Percentiles rank a stretch among this genome's conserved stretches.
Conservation (phyloP, 2,888 invertebrate genomes). For the Sericinus montela region DNA sequence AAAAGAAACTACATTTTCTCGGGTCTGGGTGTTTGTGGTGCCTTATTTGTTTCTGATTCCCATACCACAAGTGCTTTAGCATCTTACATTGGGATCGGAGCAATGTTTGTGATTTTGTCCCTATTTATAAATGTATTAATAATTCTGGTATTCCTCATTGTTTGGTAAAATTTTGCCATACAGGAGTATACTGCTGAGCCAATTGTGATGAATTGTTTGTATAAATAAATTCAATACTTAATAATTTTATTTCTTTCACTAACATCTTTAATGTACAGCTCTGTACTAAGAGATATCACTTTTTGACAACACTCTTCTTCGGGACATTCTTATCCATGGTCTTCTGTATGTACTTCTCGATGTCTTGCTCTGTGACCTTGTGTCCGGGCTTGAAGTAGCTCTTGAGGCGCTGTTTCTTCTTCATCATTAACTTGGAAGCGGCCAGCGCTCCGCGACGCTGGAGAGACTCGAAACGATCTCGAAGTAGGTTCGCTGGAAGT, state of each 20-base stretch:
- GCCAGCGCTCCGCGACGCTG: slow-evolving; percentile 95
- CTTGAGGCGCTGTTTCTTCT: slow-evolving; percentile 85
- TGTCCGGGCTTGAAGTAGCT: slow-evolving; percentile 81
- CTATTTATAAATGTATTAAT: no score
- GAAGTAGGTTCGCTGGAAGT: slow-evolving; percentile 83
- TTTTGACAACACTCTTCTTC: slow-evolving; percentile 3
- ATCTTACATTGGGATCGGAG: no score
- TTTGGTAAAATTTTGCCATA: no score
- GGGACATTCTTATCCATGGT: slow-evolving; percentile 15
- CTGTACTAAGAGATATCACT: background rate
- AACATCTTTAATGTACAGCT: background rate
- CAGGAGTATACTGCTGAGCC: no score
- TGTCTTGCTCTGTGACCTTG: slow-evolving; percentile 76
- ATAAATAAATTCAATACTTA: no score
- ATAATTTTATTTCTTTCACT: slow-evolving; percentile 2
- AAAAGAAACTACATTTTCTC: no score
- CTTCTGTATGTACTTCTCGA: slow-evolving; percentile 44
- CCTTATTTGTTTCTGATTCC: no score
- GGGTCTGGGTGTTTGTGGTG: no score
- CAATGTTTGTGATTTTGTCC: no score
- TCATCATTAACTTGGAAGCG: slow-evolving; percentile 82
- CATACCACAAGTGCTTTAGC: no score
- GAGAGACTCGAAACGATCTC: slow-evolving; percentile 91
- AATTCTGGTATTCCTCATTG: no score
- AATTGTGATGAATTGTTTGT: no score